Evolutionary conservation across 2,888 invertebrate species (phyloP).

Genomic region (Troides aeacus): DNA sequence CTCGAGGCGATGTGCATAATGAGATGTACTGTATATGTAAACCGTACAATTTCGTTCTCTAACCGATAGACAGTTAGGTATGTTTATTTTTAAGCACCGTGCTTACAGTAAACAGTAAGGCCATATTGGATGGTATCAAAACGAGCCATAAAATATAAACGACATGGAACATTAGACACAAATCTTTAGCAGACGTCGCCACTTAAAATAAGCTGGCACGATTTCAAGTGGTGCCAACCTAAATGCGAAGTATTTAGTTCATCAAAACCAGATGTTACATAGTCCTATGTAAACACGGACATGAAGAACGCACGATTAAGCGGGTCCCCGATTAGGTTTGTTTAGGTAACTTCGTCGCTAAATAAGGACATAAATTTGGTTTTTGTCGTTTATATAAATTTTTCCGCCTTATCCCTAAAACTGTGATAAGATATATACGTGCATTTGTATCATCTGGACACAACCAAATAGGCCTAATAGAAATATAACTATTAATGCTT

Average conservation of each 20-base stretch:
- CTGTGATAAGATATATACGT: too few species aligned
- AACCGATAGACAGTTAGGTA: too few species aligned
- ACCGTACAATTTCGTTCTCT: too few species aligned
- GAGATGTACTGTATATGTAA: too few species aligned
- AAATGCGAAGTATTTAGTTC: conserved; percentile 76
- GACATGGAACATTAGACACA: conserved; percentile 61
- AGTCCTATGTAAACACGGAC: conserved; percentile 66
- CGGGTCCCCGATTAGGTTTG: conserved; percentile 43
- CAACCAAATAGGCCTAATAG: too few species aligned
- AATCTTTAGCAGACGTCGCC: conserved; percentile 73
- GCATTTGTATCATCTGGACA: too few species aligned
- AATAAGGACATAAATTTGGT: conserved; percentile 27
- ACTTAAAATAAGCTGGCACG: conserved; percentile 79
- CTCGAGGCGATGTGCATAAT: too few species aligned
- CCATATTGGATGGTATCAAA: conserved; percentile 48
- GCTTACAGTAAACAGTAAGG: conserved; percentile 10
- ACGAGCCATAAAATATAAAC: conserved; percentile 55
- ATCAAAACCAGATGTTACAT: conserved; percentile 75
- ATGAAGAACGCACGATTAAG: conserved; percentile 53
- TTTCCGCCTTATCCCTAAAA: too few species aligned
- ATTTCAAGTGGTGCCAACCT: conserved; percentile 75
- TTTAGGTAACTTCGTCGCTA: conserved; percentile 38
- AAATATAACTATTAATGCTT: too few species aligned
- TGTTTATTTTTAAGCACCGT: background rate
- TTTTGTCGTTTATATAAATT: conserved; percentile 2